Base-by-base conservation (phyloP, 1,140 invertebrate genomes). In the Aphidius ervi region DNA sequence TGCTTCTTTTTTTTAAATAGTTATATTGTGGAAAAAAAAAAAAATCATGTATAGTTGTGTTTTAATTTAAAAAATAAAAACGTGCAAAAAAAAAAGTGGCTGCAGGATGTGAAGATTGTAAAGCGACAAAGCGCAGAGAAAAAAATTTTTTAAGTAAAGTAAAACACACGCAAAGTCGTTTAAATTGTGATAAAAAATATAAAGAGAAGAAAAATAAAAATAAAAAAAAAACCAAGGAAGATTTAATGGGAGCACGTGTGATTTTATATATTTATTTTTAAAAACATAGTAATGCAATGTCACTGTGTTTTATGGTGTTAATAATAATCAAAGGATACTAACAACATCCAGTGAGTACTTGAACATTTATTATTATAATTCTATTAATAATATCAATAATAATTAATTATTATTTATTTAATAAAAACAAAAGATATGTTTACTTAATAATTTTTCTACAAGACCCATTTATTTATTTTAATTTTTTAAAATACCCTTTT, bases 291-390 rank as follows among this genome's bases (percentile, higher is more conserved):
- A 62, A 62, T 55, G 69, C 67, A 58, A 71, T 72, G 69, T 65
- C 62, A 63, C 64, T 65, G 61, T 62, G 64, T 65, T 68, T 65
- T 64, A 66, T 64, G 62, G 54, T 52, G 58, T 58, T 61, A 49
- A 53, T 61, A 49, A 52, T 63, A 42, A 59, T 61, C 58, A 47
- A 41, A 63, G 68, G 59, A 71, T 65, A 68, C 55, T 71, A 65
- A 72, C 63, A 68, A 62, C 60, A 47, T 61, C 49, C 70, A 72
- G 70, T 72, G 63, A 72, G 70, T 68, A 16, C 16, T 16, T 16
- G 16, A 16, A 16, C 16, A 16, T 16, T 16, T 16, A 16, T 16
- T 16, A 16, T 16, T 16, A 16, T 16, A 0, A 16, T 16, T 16
- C 16, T 16, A 16, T 16, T 16, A 16, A 16, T 16, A n/a, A n/a